Evolutionary conservation across 2,113 vertebrate genomes (phyloP).

Genomic region (Riparia riparia): DNA sequence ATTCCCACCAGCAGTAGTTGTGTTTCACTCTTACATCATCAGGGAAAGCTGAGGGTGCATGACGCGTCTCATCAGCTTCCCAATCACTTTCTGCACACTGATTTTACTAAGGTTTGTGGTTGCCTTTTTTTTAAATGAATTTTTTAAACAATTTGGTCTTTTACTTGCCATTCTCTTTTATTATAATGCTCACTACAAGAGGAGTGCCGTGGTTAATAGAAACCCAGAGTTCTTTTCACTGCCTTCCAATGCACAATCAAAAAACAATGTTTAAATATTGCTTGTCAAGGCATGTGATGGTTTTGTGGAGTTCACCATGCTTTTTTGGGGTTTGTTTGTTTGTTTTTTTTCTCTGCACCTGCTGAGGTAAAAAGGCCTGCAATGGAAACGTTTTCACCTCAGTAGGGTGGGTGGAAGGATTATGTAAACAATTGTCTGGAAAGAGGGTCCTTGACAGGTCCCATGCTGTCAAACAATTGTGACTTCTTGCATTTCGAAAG

Average conservation of each 20-base stretch:
- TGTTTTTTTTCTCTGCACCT: conserved; percentile 21
- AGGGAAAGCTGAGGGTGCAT: background rate
- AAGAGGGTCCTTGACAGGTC: conserved; percentile 66
- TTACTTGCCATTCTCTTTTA: background rate
- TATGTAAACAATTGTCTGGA: conserved; percentile 77
- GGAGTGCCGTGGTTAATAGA: background rate
- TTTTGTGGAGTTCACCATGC: background rate
- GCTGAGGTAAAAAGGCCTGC: conserved; percentile 41
- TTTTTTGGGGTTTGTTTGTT: background rate
- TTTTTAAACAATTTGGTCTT: background rate
- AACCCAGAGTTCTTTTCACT: background rate
- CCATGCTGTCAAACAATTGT: conserved; percentile 74
- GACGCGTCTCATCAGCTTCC: background rate
- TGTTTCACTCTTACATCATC: background rate
- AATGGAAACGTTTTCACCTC: conserved; percentile 41
- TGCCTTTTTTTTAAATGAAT: background rate
- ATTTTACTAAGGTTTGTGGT: background rate
- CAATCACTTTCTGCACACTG: background rate
- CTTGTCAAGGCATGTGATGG: background rate
- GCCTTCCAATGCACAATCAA: background rate
- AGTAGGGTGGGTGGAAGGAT: conserved; percentile 27
- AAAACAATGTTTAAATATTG: conserved; percentile 44
- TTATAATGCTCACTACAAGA: background rate
- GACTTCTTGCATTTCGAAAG: conserved; percentile 73
- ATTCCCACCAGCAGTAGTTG: background rate